These are phyloP conservation scores for Crotalus tigris DNA, from an alignment of 2,113 vertebrate species.

Conservation along the genomic window DNA sequence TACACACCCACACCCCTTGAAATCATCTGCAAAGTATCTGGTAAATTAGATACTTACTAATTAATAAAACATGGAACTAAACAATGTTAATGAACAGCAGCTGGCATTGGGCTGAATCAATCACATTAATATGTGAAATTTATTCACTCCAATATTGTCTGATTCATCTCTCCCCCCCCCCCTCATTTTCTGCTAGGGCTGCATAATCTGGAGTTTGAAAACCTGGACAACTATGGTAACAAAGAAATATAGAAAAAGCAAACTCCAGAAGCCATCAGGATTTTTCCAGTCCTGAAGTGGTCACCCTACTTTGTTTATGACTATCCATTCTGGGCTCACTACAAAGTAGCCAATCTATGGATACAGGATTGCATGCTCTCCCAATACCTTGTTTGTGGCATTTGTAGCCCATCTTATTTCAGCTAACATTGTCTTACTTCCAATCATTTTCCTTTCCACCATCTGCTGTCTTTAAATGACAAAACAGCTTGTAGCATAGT, in stretches of 20 bases:
- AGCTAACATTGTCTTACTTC: neutral
- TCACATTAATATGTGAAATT: neutral
- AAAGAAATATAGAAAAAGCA: neutral
- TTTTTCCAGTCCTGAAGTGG: neutral
- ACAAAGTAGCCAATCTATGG: neutral
- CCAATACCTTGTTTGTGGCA: neutral
- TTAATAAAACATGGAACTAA: neutral
- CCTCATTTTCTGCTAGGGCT: neutral
- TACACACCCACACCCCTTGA: neutral
- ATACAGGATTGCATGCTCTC: neutral
- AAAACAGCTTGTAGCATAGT: neutral
- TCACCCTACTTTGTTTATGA: neutral
- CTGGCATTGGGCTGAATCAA: neutral
- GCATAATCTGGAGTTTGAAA: neutral
- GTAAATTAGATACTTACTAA: neutral
- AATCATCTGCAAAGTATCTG: neutral
- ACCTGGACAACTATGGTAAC: neutral
- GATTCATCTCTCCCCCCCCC: neutral
- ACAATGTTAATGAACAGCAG: neutral
- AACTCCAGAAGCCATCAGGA: neutral
- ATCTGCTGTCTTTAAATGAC: neutral
- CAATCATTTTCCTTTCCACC: neutral
- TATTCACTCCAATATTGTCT: neutral
- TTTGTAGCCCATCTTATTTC: neutral
- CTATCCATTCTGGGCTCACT: neutral